These are phyloP conservation scores for Erpetoichthys calabaricus DNA, from an alignment of 2,797 vertebrate genomes.

Conservation along the genomic window DNA sequence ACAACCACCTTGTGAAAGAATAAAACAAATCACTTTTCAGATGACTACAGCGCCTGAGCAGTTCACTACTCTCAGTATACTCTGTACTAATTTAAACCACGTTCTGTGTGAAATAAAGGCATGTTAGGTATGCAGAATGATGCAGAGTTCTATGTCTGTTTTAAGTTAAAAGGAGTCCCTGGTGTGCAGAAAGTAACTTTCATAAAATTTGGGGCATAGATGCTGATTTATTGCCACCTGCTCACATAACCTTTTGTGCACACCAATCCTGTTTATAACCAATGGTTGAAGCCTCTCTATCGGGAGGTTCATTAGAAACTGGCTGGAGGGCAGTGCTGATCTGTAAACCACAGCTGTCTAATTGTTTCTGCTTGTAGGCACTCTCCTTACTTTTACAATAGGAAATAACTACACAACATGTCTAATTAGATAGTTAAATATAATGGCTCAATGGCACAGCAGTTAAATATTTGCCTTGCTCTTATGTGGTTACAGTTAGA, in stretches of 20 bases:
- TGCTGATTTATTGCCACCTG: constrained; percentile 44
- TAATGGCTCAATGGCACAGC: constrained; percentile 47
- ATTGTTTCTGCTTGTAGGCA: constrained; percentile 51
- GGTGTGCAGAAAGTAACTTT: constrained; percentile 31
- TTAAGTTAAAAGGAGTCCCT: constrained; percentile 41
- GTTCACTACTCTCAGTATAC: constrained; percentile 28
- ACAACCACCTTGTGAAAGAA: constrained; percentile 40
- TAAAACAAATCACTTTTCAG: constrained; percentile 42
- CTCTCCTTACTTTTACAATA: constrained; percentile 52
- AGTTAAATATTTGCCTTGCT: constrained; percentile 49
- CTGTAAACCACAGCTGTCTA: constrained; percentile 58
- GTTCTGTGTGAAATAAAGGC: constrained; percentile 29
- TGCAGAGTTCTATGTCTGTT: constrained; percentile 36
- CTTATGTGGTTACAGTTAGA: constrained; percentile 45
- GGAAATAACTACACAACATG: constrained; percentile 41
- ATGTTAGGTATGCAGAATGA: constrained; percentile 24
- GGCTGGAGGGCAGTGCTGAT: constrained; percentile 37
- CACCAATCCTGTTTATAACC: constrained; percentile 34
- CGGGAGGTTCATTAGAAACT: constrained; percentile 44
- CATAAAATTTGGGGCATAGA: constrained; percentile 34
- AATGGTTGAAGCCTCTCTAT: constrained; percentile 28
- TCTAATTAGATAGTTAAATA: constrained; percentile 68
- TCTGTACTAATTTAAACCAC: constrained; percentile 52
- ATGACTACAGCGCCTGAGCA: constrained; percentile 40
- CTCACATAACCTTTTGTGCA: constrained; percentile 22